A percentile compares a stretch with the other conserved stretches of the same genome.
Evolutionary conservation across 1,140 invertebrate species (phyloP).

Genomic region (Drosophila sp.): DNA sequence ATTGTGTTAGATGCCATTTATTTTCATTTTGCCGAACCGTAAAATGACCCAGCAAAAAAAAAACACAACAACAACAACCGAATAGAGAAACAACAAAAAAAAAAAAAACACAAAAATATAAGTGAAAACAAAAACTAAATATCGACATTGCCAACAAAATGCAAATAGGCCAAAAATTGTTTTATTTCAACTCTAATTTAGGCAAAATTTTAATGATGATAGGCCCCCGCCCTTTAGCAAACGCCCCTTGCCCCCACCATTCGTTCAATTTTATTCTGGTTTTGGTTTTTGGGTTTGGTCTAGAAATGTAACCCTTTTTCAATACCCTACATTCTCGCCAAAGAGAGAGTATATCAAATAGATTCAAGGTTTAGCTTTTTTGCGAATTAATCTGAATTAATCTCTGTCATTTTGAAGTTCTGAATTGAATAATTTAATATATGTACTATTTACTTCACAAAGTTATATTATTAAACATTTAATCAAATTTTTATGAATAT

Average conservation of each 20-base stretch:
- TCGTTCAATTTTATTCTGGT: not conserved
- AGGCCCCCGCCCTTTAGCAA: constrained; percentile 26
- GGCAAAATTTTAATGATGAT: constrained; percentile 73
- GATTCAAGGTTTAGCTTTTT: too few species aligned
- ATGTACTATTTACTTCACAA: too few species aligned
- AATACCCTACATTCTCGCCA: not conserved
- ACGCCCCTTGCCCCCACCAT: not conserved
- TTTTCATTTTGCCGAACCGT: constrained; percentile 63
- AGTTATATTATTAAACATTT: too few species aligned
- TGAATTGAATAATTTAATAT: too few species aligned
- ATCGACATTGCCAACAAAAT: constrained; percentile 46
- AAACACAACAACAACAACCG: constrained; percentile 42
- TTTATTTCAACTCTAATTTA: constrained; percentile 75
- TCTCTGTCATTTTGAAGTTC: too few species aligned
- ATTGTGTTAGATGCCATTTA: constrained; percentile 46
- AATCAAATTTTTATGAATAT: too few species aligned
- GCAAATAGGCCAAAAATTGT: constrained; percentile 65
- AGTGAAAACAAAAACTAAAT: constrained; percentile 57
- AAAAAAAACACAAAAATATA: constrained; percentile 17
- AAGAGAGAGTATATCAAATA: not conserved
- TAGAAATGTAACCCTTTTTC: constrained; percentile 45
- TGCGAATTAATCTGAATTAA: too few species aligned
- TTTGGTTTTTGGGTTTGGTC: not conserved
- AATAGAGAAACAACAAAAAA: constrained; percentile 14
- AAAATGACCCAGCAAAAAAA: constrained; percentile 50